Evolutionary conservation across 1,140 invertebrate genomes (phyloP).

Genomic region (Grapholita molesta): DNA sequence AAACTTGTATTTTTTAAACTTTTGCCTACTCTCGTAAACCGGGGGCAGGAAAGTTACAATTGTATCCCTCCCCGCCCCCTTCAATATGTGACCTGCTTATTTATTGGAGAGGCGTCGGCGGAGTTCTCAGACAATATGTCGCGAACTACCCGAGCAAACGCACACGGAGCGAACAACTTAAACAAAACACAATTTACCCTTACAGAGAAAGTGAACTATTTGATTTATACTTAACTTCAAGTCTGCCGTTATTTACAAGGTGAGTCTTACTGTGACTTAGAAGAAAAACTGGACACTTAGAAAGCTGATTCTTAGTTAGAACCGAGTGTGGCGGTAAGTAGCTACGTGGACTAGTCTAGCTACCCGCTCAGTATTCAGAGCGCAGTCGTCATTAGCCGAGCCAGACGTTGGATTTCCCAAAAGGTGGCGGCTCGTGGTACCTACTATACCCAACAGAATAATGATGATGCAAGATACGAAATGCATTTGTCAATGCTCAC

Average conservation of each 20-base stretch:
- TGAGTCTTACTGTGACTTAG: conserved; percentile 2
- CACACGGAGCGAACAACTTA: conserved; percentile 51
- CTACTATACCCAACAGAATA: conserved; percentile 50
- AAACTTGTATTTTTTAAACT: conserved; percentile 78
- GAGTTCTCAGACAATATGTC: conserved; percentile 76
- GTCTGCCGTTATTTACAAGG: conserved; percentile 16
- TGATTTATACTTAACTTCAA: conserved; percentile 52
- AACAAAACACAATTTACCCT: conserved; percentile 62
- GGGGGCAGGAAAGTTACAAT: conserved; percentile 73
- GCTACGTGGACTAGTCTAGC: conserved; percentile 23
- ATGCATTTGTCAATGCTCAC: neutral
- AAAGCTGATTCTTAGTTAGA: neutral
- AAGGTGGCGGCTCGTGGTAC: conserved; percentile 49
- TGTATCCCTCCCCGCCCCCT: conserved; percentile 72
- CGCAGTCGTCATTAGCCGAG: conserved; percentile 64
- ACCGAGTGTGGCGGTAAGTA: conserved; percentile 18
- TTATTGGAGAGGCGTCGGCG: conserved; percentile 72
- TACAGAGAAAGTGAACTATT: conserved; percentile 48
- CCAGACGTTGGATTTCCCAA: conserved; percentile 66
- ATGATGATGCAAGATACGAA: conserved; percentile 49
- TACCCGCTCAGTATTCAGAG: conserved; percentile 51
- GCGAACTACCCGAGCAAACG: conserved; percentile 55
- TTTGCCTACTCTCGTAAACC: conserved; percentile 63
- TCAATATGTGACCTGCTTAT: conserved; percentile 78
- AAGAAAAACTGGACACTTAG: neutral